Evolutionary conservation across 2,797 vertebrate genomes (phyloP).

Genomic region (Argentina silus): DNA sequence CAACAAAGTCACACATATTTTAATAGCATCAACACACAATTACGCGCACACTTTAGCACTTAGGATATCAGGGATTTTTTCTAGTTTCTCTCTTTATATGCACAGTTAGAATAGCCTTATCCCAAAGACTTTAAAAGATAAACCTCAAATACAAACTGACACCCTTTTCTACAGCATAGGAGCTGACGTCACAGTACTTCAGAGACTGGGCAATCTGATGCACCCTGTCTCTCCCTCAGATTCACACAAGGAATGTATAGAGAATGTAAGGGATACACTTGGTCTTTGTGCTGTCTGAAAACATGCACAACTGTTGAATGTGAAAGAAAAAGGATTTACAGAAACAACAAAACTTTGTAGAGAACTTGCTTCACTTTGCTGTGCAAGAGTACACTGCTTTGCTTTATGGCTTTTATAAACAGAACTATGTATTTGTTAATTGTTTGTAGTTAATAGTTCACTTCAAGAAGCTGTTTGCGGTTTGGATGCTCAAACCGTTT

Average conservation of each 20-base stretch:
- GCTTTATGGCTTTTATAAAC: conserved; percentile 98
- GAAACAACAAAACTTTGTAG: conserved; percentile 86
- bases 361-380: conserved; percentile 93
- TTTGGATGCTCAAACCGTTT: conserved; percentile 90
- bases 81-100: conserved; percentile 75
- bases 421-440: conserved; percentile 97
- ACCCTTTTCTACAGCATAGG: conserved; percentile 28
- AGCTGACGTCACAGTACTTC: conserved; percentile 39
- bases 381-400: conserved; percentile 97
- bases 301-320: conserved; percentile 89
- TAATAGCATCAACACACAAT: conserved; percentile 66
- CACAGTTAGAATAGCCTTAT: conserved; percentile 80
- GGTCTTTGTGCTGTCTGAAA: conserved; percentile 76
- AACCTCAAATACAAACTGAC: conserved; percentile 16
- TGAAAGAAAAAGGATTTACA: conserved; percentile 84
- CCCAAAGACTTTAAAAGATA: conserved; percentile 73
- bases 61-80: conserved; percentile 81
- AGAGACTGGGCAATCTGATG: conserved; percentile 40
- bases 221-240: conserved; percentile 57
- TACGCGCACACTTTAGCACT: conserved; percentile 74
- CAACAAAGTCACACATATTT: conserved; percentile 36
- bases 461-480: conserved; percentile 93
- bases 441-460: conserved; percentile 98
- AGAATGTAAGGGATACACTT: conserved; percentile 82
- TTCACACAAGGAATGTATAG: conserved; percentile 85